Evolutionary conservation across 2,797 vertebrate species (phyloP), one percentile per base, ranked within the genome.

Genomic region (Urocyon cinereoargenteus): DNA sequence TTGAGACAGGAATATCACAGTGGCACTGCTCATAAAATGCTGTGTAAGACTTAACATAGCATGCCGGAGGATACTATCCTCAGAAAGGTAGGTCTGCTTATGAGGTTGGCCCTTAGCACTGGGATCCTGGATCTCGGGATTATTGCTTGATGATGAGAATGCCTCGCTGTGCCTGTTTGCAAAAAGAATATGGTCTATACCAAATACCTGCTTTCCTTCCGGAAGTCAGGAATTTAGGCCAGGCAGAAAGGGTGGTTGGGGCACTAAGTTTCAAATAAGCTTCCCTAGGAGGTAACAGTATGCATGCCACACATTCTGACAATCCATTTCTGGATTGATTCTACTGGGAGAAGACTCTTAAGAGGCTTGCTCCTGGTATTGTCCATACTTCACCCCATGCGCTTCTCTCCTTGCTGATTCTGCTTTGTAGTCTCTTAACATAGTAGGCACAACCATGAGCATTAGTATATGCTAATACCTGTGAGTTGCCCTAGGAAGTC

Each of bases 291-390:
- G n/a, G 24, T 49, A 49, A 16, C 16, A 22, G 7, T 21, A 22
- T 55, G 15, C 53, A 14, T 11, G 34, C 34, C 45, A 0, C 9
- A 5, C 9, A 4, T 1, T 5, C 21, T 77, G 2, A n/a, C 28
- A 28, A 57, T 2, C 18, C 34, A 11, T 11, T n/a, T 6, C 1
- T 6, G 53, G 40, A 4, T 0, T 5, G 40, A 68, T 51, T 61
- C 28, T 2, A 6, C 34, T 2, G 13, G 36, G 40, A 22, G 6
- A 68, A 5, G n/a, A 24, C 19, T 64, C n/a, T 10, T 3, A 45
- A 24, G 28, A 40, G 45, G 49, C 49, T 40, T 84, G 14, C n/a
- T 22, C 34, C 28, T 57, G 24, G 22, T 64, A 18, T 40, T 22
- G 15, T 49, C 24, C 6, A 6, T 5, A 14, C 49, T 66, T 24